Evolutionary conservation across 2,888 invertebrate species (phyloP).

Genomic region (Lycophotia porphyrea): DNA sequence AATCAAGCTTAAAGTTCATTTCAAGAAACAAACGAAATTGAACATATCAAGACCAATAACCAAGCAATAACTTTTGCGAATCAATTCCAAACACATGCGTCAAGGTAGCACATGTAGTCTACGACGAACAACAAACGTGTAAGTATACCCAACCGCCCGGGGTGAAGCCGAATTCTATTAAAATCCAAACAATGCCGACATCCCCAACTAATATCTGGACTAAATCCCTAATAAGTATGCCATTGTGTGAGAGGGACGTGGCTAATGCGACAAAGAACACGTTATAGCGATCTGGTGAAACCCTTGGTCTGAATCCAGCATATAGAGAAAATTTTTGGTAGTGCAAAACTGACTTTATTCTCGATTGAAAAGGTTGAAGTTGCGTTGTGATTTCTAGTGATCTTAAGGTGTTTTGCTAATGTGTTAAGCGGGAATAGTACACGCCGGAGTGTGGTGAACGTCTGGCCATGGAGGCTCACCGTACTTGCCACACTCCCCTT

Average conservation of each 20-base stretch:
- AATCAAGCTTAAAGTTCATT: conserved; percentile 16
- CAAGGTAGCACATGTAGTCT: conserved; percentile 71
- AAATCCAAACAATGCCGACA: conserved; percentile 89
- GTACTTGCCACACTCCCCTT: conserved; percentile 89
- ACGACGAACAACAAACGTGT: conserved; percentile 69
- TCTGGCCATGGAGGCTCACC: conserved; percentile 90
- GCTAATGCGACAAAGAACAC: conserved; percentile 89
- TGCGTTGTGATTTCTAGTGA: conserved; percentile 56
- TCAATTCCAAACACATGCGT: conserved; percentile 79
- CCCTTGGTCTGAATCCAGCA: conserved; percentile 39
- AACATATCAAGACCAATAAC: conserved; percentile 66
- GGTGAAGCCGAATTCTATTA: conserved; percentile 88
- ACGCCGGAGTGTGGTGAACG: conserved; percentile 89
- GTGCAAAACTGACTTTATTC: conserved; percentile 59
- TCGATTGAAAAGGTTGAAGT: conserved; percentile 44
- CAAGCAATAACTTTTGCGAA: conserved; percentile 66
- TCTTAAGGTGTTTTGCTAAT: conserved; percentile 70
- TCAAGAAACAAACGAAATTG: conserved; percentile 61
- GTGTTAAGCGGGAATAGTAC: conserved; percentile 77
- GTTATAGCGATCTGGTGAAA: conserved; percentile 87
- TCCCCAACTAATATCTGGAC: conserved; percentile 91
- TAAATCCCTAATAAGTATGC: conserved; percentile 91
- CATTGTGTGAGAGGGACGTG: conserved; percentile 90
- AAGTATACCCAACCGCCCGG: conserved; percentile 85
- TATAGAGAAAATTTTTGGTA: conserved; percentile 26